Evolutionary conservation across 2,113 vertebrate genomes (phyloP).

Genomic region (Formicarius rufipectus): DNA sequence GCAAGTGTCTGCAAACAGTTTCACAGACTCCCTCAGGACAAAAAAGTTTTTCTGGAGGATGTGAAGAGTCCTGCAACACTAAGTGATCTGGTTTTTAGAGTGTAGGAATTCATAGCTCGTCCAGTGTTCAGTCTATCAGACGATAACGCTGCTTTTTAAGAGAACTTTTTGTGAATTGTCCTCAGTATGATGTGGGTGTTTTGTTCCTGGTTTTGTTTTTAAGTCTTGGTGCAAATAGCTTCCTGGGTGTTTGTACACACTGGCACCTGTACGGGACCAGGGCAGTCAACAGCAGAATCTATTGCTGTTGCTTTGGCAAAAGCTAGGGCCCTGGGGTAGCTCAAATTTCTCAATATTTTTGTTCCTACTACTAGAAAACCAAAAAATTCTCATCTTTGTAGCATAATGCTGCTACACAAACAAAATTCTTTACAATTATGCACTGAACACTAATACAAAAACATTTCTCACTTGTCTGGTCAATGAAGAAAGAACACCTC

Average conservation of each 20-base stretch:
- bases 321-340: neutral
- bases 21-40: neutral
- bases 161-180: neutral
- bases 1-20: neutral
- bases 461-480: neutral
- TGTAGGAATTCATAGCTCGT: neutral
- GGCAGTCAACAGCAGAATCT: neutral
- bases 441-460: neutral
- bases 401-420: neutral
- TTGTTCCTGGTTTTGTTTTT: neutral
- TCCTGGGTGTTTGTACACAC: neutral
- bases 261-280: neutral
- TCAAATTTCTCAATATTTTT: neutral
- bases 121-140: neutral
- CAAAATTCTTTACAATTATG: neutral
- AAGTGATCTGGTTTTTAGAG: neutral
- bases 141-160: neutral
- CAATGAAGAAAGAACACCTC: neutral
- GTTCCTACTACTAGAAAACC: neutral
- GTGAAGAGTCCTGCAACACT: neutral
- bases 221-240: neutral
- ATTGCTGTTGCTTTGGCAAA: neutral
- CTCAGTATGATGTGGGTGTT: rapidly evolving
- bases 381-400: neutral
- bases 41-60: neutral